These are phyloP conservation scores for Clistopyga incitator DNA, from an alignment of 2,888 invertebrate species.

Conservation along the genomic window DNA sequence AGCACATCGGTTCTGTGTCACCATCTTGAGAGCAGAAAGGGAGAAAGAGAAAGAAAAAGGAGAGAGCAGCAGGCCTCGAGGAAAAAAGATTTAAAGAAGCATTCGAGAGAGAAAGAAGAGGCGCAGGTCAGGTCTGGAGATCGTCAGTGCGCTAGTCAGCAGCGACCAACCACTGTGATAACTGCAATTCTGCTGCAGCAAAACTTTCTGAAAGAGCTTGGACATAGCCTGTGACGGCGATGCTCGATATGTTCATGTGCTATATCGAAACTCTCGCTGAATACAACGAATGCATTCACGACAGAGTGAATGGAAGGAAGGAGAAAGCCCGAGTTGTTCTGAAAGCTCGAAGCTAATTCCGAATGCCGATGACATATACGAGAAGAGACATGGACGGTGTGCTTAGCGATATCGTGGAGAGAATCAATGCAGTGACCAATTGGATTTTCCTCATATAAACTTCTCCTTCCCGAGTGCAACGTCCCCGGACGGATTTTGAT, in stretches of 20 bases:
- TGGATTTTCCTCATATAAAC: no score
- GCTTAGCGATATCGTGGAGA: no score
- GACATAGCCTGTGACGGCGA: slow-evolving; percentile 14
- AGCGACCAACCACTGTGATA: slow-evolving; percentile 25
- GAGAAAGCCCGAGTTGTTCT: slow-evolving; percentile 1
- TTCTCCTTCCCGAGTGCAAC: no score
- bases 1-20: slow-evolving; percentile 21
- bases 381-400: background rate
- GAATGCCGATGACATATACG: slow-evolving; percentile 16
- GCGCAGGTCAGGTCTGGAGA: slow-evolving; percentile 67
- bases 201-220: slow-evolving; percentile 17
- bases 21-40: slow-evolving; percentile 25
- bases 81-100: background rate
- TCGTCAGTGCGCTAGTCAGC: slow-evolving; percentile 56
- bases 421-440: no score
- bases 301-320: slow-evolving; percentile 2
- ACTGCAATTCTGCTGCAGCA: background rate
- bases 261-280: background rate
- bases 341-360: background rate
- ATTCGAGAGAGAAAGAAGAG: slow-evolving; percentile 9
- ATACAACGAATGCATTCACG: slow-evolving; percentile 53
- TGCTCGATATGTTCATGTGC: slow-evolving; percentile 19
- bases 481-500: no score
- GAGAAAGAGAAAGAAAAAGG: background rate
- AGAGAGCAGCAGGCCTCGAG: slow-evolving; percentile 4